These are phyloP conservation scores for Caenorhabditis briggsae DNA, from an alignment of 1,140 invertebrate species.

Conservation along the genomic window DNA sequence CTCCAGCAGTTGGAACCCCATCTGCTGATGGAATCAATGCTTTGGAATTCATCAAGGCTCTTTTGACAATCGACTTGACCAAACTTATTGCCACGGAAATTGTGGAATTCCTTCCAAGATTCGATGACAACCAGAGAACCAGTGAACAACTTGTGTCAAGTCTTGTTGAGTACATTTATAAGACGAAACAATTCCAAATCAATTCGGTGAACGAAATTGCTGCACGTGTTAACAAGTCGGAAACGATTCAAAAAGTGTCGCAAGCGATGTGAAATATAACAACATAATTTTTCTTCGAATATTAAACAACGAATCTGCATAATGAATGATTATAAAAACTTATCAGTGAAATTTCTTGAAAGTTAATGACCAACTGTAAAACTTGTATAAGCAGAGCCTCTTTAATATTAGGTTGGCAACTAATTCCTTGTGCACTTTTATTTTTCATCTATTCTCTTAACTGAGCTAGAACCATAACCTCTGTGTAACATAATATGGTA, in stretches of 20 bases:
- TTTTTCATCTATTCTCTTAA: too few species aligned
- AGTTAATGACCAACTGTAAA: too few species aligned
- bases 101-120: constrained; percentile 72
- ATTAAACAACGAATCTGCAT: neutral
- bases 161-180: constrained; percentile 60
- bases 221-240: constrained; percentile 31
- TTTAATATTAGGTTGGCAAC: too few species aligned
- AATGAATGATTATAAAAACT: neutral
- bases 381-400: too few species aligned
- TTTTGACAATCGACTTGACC: constrained; percentile 65
- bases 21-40: constrained; percentile 70
- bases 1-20: constrained; percentile 74
- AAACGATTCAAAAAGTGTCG: constrained; percentile 11
- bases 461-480: too few species aligned
- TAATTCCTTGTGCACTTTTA: too few species aligned
- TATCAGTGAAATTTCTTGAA: too few species aligned
- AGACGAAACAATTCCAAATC: constrained; percentile 62
- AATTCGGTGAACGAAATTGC: constrained; percentile 44
- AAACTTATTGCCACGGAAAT: constrained; percentile 72
- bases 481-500: too few species aligned
- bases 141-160: constrained; percentile 61
- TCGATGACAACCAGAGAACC: constrained; percentile 68
- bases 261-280: neutral
- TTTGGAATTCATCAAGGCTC: constrained; percentile 69
- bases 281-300: neutral